Conservation (phyloP, 1,140 invertebrate species). For the Tetramorium alpestre region DNA sequence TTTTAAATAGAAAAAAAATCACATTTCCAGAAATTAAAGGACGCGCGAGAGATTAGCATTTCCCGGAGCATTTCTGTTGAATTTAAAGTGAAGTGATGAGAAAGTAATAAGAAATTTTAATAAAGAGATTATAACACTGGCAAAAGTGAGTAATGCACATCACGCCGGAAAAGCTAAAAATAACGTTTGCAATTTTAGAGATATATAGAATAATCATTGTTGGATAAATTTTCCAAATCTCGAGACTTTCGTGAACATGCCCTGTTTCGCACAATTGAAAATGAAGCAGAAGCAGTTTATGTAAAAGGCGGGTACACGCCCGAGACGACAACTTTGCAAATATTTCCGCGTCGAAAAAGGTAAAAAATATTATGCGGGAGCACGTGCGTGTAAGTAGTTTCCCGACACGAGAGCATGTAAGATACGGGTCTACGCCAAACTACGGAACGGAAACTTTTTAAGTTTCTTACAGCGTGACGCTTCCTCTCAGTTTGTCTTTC, state of each 20-base stretch:
- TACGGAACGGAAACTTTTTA: slow-evolving; percentile 20
- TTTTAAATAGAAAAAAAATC: not conserved
- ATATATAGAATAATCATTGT: not conserved
- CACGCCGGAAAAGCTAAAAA: not conserved
- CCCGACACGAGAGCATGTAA: not conserved
- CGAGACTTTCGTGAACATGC: not conserved
- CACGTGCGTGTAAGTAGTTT: slow-evolving; percentile 45
- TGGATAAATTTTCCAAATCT: slow-evolving; percentile 2
- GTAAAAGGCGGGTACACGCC: not conserved
- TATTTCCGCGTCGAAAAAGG: not conserved
- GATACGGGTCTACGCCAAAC: slow-evolving; percentile 4
- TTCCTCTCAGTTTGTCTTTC: slow-evolving; percentile 10
- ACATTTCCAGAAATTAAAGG: not conserved
- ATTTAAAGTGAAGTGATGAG: not conserved
- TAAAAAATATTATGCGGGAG: slow-evolving; percentile 10
- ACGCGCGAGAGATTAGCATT: not conserved
- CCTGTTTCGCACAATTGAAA: not conserved
- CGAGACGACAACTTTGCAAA: slow-evolving; percentile 24
- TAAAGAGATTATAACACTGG: not conserved
- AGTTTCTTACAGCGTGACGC: not conserved
- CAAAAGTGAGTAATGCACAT: not conserved
- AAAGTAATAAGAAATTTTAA: not conserved
- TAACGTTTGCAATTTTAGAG: not conserved
- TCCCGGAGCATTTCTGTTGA: not conserved
- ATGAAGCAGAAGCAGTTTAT: not conserved